A percentile compares a stretch with the other conserved stretches of the same genome.
Evolutionary conservation across 2,888 invertebrate genomes (phyloP).

Genomic region (Polydrusus tereticollis): DNA sequence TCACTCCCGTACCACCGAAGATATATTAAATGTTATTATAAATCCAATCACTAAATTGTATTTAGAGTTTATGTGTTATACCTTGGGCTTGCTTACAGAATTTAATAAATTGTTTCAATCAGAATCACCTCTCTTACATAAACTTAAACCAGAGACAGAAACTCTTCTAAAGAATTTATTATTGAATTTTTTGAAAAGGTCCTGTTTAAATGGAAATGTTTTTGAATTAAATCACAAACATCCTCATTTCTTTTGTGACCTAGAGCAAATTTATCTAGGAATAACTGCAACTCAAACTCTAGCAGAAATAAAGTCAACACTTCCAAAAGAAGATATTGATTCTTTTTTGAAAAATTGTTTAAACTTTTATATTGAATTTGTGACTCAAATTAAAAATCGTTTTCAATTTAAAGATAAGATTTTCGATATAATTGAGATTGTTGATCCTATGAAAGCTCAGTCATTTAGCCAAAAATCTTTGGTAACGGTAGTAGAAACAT

Average conservation of each 20-base stretch:
- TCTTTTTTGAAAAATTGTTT: not conserved
- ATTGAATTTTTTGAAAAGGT: not conserved
- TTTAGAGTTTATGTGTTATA: constrained; percentile 12
- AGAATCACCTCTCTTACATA: not conserved
- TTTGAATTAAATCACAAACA: constrained; percentile 7
- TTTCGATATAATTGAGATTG: constrained; percentile 4
- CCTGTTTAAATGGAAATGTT: not conserved
- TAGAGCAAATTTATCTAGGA: constrained; percentile 5
- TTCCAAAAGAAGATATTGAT: not conserved
- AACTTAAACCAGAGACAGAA: not conserved
- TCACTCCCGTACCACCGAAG: not conserved
- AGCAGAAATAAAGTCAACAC: not conserved
- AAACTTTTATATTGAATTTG: constrained; percentile 1
- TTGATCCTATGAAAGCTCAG: not conserved
- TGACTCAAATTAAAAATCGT: not conserved
- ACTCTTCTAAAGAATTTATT: not conserved
- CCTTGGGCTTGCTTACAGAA: not conserved
- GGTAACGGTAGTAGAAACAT: not conserved
- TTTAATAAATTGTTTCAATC: constrained; percentile 11
- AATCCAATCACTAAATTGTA: not conserved
- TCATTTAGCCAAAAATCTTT: not conserved
- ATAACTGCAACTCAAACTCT: not conserved
- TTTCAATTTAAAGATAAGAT: not conserved
- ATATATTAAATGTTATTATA: not conserved
- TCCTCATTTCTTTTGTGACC: not conserved